phyloP scores from a whole-genome alignment of 2,888 invertebrate genomes.

The Agrotis ipsilon region DNA sequence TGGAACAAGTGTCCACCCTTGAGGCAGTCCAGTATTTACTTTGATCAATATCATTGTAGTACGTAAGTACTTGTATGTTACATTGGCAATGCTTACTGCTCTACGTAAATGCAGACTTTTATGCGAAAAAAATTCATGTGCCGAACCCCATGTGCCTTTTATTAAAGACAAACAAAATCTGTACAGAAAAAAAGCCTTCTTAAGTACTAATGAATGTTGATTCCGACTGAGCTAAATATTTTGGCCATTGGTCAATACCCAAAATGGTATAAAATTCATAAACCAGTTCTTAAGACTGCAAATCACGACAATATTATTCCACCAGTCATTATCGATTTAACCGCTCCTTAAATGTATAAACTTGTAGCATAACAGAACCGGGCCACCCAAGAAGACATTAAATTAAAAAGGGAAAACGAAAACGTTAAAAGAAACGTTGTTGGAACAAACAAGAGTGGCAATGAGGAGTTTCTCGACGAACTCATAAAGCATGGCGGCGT shows the following conservation, averaged over 20 bases:
- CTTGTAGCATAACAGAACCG: conserved; percentile 14
- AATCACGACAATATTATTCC: conserved; percentile 4
- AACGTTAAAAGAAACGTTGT: conserved; percentile 54
- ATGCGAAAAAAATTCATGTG: not conserved
- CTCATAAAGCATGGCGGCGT: conserved; percentile 61
- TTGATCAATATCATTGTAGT: not conserved
- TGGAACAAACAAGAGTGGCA: conserved; percentile 39
- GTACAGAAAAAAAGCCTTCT: not conserved
- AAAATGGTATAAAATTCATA: conserved; percentile 7
- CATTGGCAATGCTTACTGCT: too few species aligned
- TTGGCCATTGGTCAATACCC: not conserved
- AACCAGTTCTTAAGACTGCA: conserved; percentile 7
- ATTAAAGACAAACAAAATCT: not conserved
- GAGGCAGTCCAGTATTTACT: not conserved
- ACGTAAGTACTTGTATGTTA: too few species aligned
- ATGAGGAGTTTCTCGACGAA: conserved; percentile 54
- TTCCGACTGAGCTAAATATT: not conserved
- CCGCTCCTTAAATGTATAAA: conserved; percentile 4
- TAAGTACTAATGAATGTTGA: too few species aligned
- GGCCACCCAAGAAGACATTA: conserved; percentile 22
- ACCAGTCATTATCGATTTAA: conserved; percentile 23
- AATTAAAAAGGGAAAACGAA: conserved; percentile 53
- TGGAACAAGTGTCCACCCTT: conserved; percentile 9
- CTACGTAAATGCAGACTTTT: not conserved
- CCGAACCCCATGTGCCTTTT: not conserved